Evolutionary conservation across 1,140 invertebrate species (phyloP).

Genomic region (Chymomyza costata): DNA sequence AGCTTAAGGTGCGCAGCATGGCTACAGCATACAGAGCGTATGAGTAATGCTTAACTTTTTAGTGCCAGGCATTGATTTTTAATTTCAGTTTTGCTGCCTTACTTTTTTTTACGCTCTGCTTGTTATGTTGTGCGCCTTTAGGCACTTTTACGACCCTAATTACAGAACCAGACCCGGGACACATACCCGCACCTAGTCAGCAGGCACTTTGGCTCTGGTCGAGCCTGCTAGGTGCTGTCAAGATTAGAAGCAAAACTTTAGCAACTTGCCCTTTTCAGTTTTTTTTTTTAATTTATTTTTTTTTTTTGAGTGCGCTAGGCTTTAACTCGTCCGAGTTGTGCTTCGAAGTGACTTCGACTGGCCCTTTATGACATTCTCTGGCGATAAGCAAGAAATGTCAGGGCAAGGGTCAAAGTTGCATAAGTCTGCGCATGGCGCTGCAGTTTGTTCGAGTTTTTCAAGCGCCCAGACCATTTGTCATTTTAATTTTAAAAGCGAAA

Average conservation of each 20-base stretch:
- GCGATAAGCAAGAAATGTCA: constrained; percentile 56
- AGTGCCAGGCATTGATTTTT: constrained; percentile 55
- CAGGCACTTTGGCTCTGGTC: too few species aligned
- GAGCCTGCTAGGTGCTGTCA: constrained; percentile 49
- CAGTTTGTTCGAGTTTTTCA: constrained; percentile 17
- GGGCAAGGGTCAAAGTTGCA: constrained; percentile 61
- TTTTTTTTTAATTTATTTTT: constrained; percentile 3
- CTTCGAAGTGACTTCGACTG: too few species aligned
- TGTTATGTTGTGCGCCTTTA: too few species aligned
- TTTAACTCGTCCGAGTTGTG: constrained; percentile 12
- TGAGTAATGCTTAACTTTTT: constrained; percentile 62
- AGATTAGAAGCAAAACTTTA: constrained; percentile 63
- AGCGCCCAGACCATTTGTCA: constrained; percentile 57
- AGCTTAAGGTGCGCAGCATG: too few species aligned
- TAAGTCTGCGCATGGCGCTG: constrained; percentile 30
- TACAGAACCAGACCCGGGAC: too few species aligned
- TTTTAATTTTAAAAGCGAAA: constrained; percentile 60
- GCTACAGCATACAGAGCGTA: constrained; percentile 39
- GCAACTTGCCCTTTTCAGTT: constrained; percentile 35
- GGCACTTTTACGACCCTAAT: constrained; percentile 40
- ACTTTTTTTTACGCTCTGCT: background rate
- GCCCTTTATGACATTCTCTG: constrained; percentile 60
- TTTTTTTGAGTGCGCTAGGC: constrained; percentile 4
- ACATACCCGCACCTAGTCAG: too few species aligned
- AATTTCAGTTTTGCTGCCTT: constrained; percentile 15